phyloP scores from a whole-genome alignment of 2,888 invertebrate species.

The Tachina grossa region DNA sequence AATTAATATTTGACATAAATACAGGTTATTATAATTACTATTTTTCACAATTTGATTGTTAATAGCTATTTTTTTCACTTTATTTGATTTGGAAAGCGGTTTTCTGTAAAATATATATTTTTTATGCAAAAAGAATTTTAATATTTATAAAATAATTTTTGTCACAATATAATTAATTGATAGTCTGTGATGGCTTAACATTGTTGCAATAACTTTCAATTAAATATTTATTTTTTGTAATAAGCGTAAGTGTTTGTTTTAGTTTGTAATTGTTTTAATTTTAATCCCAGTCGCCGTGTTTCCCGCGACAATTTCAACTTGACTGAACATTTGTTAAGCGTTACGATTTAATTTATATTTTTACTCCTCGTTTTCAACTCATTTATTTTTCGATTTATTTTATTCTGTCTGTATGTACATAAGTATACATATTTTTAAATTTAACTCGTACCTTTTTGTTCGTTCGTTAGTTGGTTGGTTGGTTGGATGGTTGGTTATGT shows the following conservation, averaged over 20 bases:
- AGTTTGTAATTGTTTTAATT: conserved; percentile 44
- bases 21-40: conserved; percentile 31
- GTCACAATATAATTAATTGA: neutral
- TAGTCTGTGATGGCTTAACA: neutral
- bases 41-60: neutral
- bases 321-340: conserved; percentile 78
- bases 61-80: neutral
- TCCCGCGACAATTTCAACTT: conserved; percentile 75
- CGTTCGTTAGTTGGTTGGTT: neutral
- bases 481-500: neutral
- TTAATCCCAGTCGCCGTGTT: conserved; percentile 69
- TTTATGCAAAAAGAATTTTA: neutral
- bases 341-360: conserved; percentile 77
- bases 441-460: conserved; percentile 5
- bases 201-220: conserved; percentile 12
- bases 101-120: neutral
- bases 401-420: conserved; percentile 8
- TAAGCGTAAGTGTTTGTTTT: conserved; percentile 33
- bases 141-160: neutral
- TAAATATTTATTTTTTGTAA: conserved; percentile 20
- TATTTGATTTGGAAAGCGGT: neutral
- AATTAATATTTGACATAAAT: conserved; percentile 38
- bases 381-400: conserved; percentile 38
- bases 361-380: conserved; percentile 9
- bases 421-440: conserved; percentile 7